These are phyloP conservation scores for Noctuana brunneofusca DNA, from an alignment of 2,888 invertebrate genomes.

Conservation along the genomic window DNA sequence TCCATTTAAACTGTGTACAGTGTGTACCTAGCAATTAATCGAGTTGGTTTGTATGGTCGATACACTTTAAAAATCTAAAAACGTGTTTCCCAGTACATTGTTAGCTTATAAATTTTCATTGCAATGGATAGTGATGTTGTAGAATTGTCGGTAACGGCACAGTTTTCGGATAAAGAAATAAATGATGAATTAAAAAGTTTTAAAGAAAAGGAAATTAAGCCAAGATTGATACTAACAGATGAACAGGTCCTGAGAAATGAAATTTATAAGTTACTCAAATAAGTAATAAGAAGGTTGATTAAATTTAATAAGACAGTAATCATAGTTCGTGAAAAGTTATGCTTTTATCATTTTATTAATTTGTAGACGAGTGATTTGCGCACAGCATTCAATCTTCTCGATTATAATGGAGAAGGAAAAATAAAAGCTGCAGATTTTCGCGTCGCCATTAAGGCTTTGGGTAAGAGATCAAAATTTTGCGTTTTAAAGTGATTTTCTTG, in stretches of 20 bases:
- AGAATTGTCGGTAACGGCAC: conserved; percentile 54
- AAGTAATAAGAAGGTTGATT: too few relatives aligned
- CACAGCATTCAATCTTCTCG: conserved; percentile 71
- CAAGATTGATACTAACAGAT: conserved; percentile 58
- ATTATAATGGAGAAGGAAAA: conserved; percentile 72
- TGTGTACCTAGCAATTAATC: conserved; percentile 29
- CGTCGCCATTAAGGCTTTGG: conserved; percentile 74
- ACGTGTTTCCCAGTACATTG: background rate
- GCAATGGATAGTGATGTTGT: conserved; percentile 48
- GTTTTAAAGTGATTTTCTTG: too few relatives aligned
- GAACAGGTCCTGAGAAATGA: conserved; percentile 55
- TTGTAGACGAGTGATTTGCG: conserved; percentile 66
- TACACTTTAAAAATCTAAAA: conserved; percentile 8
- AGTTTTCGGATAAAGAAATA: conserved; percentile 47
- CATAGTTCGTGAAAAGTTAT: too few relatives aligned
- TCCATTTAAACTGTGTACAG: background rate
- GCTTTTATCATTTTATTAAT: too few relatives aligned
- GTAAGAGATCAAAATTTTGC: conserved; percentile 45
- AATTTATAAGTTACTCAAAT: background rate
- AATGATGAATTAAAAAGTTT: conserved; percentile 39
- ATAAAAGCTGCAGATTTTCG: conserved; percentile 73
- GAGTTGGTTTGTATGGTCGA: conserved; percentile 38
- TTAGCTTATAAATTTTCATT: background rate
- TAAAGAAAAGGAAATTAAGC: conserved; percentile 48
- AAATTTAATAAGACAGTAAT: too few relatives aligned